A percentile compares a stretch with the other conserved stretches of the same genome.
These are phyloP conservation scores for Drosophila melanosoma DNA, from an alignment of 2,888 invertebrate genomes.

Conservation along the genomic window DNA sequence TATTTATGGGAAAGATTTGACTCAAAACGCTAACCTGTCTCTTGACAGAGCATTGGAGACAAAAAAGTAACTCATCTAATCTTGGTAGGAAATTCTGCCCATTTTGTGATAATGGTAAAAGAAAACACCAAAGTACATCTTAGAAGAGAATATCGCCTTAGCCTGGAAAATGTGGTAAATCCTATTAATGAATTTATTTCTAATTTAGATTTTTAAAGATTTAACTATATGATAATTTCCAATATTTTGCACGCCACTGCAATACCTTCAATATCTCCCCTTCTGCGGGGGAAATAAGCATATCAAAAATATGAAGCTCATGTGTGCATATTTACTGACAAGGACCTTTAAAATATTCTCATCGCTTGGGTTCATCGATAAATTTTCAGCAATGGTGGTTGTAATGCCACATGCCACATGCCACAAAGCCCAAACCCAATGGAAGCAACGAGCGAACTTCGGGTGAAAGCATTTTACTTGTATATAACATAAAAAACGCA, in stretches of 20 bases:
- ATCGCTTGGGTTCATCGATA: constrained; percentile 8
- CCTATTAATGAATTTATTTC: neutral
- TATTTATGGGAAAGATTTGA: accelerated
- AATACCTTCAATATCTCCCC: neutral
- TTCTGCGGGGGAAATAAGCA: neutral
- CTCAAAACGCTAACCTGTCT: neutral
- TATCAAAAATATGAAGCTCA: neutral
- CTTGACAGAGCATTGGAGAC: neutral
- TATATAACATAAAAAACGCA: constrained; percentile 79
- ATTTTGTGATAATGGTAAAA: neutral
- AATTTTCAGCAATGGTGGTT: constrained; percentile 52
- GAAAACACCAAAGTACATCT: neutral
- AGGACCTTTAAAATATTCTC: constrained; percentile 1
- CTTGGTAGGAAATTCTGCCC: neutral
- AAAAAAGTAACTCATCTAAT: neutral
- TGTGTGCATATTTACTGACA: constrained; percentile 7
- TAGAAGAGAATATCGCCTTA: neutral
- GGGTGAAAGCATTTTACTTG: constrained; percentile 50
- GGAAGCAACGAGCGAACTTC: constrained; percentile 35
- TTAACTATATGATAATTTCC: no score
- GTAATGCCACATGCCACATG: constrained; percentile 47
- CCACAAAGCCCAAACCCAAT: constrained; percentile 35
- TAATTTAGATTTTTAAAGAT: neutral
- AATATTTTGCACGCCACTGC: neutral
- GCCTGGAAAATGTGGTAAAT: accelerated